Percentiles rank a stretch among this genome's conserved stretches.
Evolutionary conservation across 2,888 invertebrate species (phyloP).

Genomic region (Caenorhabditis doughertyi): DNA sequence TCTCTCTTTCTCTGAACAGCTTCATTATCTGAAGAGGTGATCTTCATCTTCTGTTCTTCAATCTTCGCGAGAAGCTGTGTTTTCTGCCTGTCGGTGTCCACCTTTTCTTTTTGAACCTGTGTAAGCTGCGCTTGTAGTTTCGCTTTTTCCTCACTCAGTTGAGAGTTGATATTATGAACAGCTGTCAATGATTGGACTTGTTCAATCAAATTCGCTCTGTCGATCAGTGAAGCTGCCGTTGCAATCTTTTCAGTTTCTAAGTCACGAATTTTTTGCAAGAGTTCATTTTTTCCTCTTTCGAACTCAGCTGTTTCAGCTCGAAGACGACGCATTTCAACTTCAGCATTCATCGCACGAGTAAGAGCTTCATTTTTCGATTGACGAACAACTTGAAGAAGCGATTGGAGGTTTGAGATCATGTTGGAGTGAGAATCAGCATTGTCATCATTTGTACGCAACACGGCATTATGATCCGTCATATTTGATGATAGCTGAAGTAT

Average conservation of each 20-base stretch:
- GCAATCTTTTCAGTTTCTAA: constrained; percentile 61
- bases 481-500: constrained; percentile 33
- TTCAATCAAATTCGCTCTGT: constrained; percentile 61
- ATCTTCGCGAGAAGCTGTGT: constrained; percentile 5
- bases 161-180: constrained; percentile 54
- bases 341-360: constrained; percentile 68
- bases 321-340: constrained; percentile 68
- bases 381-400: constrained; percentile 60
- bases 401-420: constrained; percentile 45
- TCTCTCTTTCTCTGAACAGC: constrained; percentile 49
- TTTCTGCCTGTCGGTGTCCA: constrained; percentile 29
- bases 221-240: constrained; percentile 47
- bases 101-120: constrained; percentile 51
- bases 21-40: constrained; percentile 39
- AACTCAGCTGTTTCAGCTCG: constrained; percentile 66
- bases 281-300: constrained; percentile 49
- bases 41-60: constrained; percentile 51
- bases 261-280: constrained; percentile 57
- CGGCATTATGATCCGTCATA: background rate
- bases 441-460: background rate
- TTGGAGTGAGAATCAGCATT: background rate
- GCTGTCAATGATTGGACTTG: constrained; percentile 52
- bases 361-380: constrained; percentile 67
- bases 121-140: constrained; percentile 34
- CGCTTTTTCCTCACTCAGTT: constrained; percentile 53